phyloP scores from a whole-genome alignment of 2,113 vertebrate species.

The Nesoenas mayeri region DNA sequence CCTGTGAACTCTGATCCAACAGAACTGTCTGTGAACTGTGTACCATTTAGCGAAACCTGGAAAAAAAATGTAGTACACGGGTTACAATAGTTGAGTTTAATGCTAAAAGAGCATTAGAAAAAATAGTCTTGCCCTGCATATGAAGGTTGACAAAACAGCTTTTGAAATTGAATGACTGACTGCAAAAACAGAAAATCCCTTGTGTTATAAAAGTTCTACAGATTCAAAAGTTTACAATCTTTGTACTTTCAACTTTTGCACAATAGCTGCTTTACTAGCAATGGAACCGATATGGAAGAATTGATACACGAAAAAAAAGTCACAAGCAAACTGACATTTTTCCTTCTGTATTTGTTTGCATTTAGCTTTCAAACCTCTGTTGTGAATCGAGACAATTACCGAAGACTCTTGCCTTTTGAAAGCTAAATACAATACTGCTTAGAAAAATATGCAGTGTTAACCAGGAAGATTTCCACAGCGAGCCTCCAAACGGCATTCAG shows the following conservation, averaged over 20 bases:
- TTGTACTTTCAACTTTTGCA: neutral
- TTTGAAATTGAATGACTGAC: neutral
- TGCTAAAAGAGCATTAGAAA: neutral
- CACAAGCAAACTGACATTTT: neutral
- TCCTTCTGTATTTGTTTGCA: neutral
- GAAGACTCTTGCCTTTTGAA: neutral
- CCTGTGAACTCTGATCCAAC: slow-evolving; percentile 88
- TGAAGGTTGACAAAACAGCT: neutral
- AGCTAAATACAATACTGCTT: neutral
- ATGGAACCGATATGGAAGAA: neutral
- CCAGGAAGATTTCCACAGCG: neutral
- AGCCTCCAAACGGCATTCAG: neutral
- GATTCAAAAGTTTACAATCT: neutral
- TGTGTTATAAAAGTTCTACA: neutral
- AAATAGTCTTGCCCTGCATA: neutral
- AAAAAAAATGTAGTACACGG: neutral
- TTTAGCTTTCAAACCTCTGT: neutral
- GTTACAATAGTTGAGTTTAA: neutral
- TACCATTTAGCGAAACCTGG: slow-evolving; percentile 85
- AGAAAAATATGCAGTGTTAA: neutral
- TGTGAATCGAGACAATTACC: neutral
- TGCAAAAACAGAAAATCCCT: neutral
- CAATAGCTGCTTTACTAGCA: neutral
- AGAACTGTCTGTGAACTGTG: slow-evolving; percentile 87
- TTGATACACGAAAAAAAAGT: neutral